These are phyloP conservation scores for Rhegmatorhina hoffmannsi DNA, from an alignment of 2,113 vertebrate species.

Conservation along the genomic window DNA sequence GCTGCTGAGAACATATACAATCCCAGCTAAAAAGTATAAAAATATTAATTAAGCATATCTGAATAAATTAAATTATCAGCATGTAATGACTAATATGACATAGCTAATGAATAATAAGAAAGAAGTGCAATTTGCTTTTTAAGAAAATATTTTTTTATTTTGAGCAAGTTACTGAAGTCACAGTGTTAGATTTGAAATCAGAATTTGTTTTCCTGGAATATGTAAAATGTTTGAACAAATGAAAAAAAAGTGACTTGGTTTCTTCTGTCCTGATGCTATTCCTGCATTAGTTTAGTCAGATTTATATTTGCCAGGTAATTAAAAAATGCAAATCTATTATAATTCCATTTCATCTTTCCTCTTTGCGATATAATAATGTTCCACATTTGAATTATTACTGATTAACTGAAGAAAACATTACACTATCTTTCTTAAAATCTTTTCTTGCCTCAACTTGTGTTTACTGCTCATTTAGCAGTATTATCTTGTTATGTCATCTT, in stretches of 20 bases:
- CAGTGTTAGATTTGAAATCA: not conserved
- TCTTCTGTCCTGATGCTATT: not conserved
- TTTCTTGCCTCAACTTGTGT: not conserved
- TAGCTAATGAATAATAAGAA: not conserved
- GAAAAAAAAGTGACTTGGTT: fast-evolving
- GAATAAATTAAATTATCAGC: not conserved
- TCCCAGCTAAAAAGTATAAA: not conserved
- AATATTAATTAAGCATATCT: not conserved
- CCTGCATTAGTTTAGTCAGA: not conserved
- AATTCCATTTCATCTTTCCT: not conserved
- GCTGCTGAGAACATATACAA: not conserved
- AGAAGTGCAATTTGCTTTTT: not conserved
- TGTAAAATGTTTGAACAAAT: not conserved
- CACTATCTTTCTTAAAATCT: not conserved
- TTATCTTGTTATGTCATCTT: not conserved
- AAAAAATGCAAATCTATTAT: not conserved
- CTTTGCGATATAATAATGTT: not conserved
- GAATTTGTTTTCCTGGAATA: not conserved
- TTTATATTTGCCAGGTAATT: not conserved
- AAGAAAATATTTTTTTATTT: not conserved
- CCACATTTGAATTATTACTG: not conserved
- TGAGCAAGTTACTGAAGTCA: not conserved
- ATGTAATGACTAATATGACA: not conserved
- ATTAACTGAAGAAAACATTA: not conserved
- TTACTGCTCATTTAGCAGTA: not conserved